Base-by-base conservation (phyloP, 2,797 vertebrate species). In the Decapterus maruadsi region DNA sequence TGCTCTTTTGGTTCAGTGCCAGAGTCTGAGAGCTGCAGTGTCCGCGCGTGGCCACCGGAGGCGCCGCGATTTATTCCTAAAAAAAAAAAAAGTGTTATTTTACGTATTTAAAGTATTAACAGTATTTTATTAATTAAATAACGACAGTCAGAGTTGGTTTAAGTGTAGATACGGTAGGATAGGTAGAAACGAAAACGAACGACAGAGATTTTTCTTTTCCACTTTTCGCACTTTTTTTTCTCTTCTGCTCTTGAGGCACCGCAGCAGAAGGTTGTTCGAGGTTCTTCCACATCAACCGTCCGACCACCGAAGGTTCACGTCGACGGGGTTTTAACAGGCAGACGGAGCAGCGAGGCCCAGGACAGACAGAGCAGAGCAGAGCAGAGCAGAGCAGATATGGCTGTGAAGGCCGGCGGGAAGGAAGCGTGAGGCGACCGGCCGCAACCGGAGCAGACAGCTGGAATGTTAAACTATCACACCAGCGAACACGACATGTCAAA, bases 391-490 rank as follows among this genome's bases (percentile, higher is more conserved):
- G 26, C 26, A 26, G 26, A 26, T 26, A 80, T 81, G 68, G 1
- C 72, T 58, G 82, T 38, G 20, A 26, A 54, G 60, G 75, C 87
- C 66, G 77, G 69, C 77, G 7, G 87, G 26, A 1, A 42, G 72
- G 70, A 63, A 53, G 78, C 1, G 56, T 81, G 85, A 91, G 83
- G 72, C 56, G 87, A 75, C 73, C 42, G 74, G 62, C 80, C 20
- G 70, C 74, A 57, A 81, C 67, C 8, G 51, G 84, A 87, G 78
- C 74, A 68, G 87, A 89, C 91, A 91, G 91, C 86, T 83, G 75
- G 70, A 78, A 80, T 59, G 86, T 76, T 68, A 43, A 78, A 80
- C 69, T 26, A 60, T 87, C 87, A 80, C 77, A 80, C 71, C 82
- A 77, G 87, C 66, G 69, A n/a, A 53, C 75, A 66, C 0, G 70